These are phyloP conservation scores for Lymantria monacha DNA, from an alignment of 2,888 invertebrate genomes.

Conservation along the genomic window DNA sequence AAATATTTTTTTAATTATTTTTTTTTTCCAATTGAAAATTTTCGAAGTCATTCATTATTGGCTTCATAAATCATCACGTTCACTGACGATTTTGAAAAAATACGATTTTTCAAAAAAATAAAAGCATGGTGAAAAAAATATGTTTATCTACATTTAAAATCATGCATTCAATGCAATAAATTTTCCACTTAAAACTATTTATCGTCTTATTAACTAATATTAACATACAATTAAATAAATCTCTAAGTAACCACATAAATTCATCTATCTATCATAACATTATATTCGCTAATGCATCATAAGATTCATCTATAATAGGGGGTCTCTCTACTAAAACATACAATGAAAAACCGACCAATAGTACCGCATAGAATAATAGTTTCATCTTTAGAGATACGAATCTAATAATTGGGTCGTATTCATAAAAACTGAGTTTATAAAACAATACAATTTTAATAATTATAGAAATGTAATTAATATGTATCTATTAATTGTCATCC, in stretches of 20 bases:
- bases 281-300: conserved; percentile 63
- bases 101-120: conserved; percentile 29
- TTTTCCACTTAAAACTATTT: conserved; percentile 35
- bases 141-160: conserved; percentile 43
- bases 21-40: conserved; percentile 14
- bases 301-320: conserved; percentile 58
- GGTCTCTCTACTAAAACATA: conserved; percentile 30
- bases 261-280: conserved; percentile 60
- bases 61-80: not conserved
- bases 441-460: too few relatives aligned
- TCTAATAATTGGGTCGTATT: too few relatives aligned
- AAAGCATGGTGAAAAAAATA: conserved; percentile 40
- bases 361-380: not conserved
- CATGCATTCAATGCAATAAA: conserved; percentile 67
- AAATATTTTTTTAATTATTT: conserved; percentile 26
- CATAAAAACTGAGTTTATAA: too few relatives aligned
- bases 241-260: conserved; percentile 69
- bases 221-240: conserved; percentile 59
- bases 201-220: conserved; percentile 49
- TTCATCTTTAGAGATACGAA: too few relatives aligned
- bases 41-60: conserved; percentile 19
- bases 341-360: conserved; percentile 7
- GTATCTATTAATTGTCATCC: too few relatives aligned
- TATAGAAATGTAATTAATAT: too few relatives aligned
- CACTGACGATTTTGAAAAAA: conserved; percentile 28